Conservation (phyloP, 2,888 invertebrate species). For the Microctonus aethiopoides region DNA sequence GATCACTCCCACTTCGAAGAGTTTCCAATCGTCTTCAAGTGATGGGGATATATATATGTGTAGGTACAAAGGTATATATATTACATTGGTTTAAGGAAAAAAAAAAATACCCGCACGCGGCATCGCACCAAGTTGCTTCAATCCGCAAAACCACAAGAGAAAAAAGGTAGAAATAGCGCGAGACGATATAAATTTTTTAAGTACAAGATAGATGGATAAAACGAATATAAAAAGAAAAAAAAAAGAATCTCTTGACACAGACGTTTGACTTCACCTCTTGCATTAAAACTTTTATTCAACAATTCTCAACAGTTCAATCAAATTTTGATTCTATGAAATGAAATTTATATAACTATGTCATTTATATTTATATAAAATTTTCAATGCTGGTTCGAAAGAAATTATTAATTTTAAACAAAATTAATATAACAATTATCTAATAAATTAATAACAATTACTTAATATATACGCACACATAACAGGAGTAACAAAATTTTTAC, state of each 20-base stretch:
- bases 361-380: no score
- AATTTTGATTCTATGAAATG: not conserved
- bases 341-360: not conserved
- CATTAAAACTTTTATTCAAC: conserved; percentile 7
- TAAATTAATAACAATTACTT: no score
- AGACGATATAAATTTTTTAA: conserved; percentile 4
- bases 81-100: not conserved
- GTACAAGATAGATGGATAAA: not conserved
- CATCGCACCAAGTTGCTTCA: not conserved
- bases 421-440: no score
- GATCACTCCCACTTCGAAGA: conserved; percentile 12
- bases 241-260: conserved; percentile 4
- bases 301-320: not conserved
- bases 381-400: no score
- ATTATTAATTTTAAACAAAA: no score
- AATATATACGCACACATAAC: no score
- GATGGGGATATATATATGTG: no score
- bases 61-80: no score
- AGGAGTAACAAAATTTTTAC: not conserved
- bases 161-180: not conserved
- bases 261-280: not conserved
- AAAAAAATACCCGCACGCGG: not conserved
- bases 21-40: conserved; percentile 13
- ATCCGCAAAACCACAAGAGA: not conserved
- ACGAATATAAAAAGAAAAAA: not conserved